phyloP scores from a whole-genome alignment of 2,888 invertebrate genomes.

The Apamea crenata region DNA sequence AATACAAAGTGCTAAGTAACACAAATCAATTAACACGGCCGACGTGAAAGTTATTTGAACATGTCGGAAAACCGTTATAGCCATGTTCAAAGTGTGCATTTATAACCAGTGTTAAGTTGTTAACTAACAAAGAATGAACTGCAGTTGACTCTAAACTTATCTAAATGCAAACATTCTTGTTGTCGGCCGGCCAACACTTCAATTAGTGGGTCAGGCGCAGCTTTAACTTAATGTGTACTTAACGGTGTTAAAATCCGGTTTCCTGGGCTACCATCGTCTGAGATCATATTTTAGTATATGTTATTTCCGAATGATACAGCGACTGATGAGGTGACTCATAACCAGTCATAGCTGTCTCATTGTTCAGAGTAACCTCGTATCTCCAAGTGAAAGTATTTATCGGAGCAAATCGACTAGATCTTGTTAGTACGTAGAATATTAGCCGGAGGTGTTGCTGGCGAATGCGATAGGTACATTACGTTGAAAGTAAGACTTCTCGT shows the following conservation, averaged over 20 bases:
- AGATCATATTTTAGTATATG: slow-evolving; percentile 66
- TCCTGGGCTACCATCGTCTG: slow-evolving; percentile 70
- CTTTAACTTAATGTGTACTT: slow-evolving; percentile 80
- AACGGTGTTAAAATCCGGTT: slow-evolving; percentile 85
- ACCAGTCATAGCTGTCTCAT: slow-evolving; percentile 68
- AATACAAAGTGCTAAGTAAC: slow-evolving; percentile 50
- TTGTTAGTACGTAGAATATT: slow-evolving; percentile 59
- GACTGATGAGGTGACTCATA: slow-evolving; percentile 70
- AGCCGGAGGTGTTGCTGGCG: slow-evolving; percentile 56
- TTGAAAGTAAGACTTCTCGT: slow-evolving; percentile 43
- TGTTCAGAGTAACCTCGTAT: slow-evolving; percentile 74
- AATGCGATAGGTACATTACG: slow-evolving; percentile 33
- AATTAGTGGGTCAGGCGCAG: slow-evolving; percentile 83
- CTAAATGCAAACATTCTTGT: slow-evolving; percentile 78
- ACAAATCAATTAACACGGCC: slow-evolving; percentile 65
- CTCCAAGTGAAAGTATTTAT: slow-evolving; percentile 79
- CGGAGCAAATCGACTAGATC: slow-evolving; percentile 70
- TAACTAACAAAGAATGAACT: slow-evolving; percentile 70
- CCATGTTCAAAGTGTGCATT: slow-evolving; percentile 69
- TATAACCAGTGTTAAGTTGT: slow-evolving; percentile 64
- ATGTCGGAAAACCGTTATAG: slow-evolving; percentile 72
- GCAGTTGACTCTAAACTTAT: slow-evolving; percentile 74
- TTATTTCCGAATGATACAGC: slow-evolving; percentile 66
- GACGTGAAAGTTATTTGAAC: slow-evolving; percentile 71
- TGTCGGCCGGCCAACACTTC: slow-evolving; percentile 69